Evolutionary conservation across 2,113 vertebrate species (phyloP), one percentile per base, ranked within the genome.

Genomic region (Bubo scandiacus): DNA sequence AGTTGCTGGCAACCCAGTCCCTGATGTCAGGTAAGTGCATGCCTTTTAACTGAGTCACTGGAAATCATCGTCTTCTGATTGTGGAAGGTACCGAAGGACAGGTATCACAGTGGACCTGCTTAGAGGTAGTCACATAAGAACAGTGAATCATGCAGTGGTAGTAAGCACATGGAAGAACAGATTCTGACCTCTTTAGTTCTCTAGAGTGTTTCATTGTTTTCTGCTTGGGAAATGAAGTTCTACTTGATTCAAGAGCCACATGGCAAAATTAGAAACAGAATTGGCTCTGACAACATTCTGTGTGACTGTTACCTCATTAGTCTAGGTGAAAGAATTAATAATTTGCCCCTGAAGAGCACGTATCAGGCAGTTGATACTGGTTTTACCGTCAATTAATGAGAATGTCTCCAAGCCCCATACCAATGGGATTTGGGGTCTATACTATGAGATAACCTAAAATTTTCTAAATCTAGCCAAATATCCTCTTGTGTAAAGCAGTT

Each of bases 1-100:
- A 97, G 99, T 99, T 71, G 86, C 43, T 21, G 99, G 99, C 77
- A 98, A 99, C 78, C 99, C 99, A 17, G 81, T 95, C 26, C 99
- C 99, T 6, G 96, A 98, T 25, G 98, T 99, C 97, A 99, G 99
- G 99, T 99, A 98, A 90, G 98, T 19, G 20, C 2, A 15, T 62
- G 40, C 36, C 15, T 42, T 59, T 80, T 19, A 25, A 38, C 21
- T 43, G 45, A 81, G 21, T 27, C 42, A 63, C 54, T 14, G 12
- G 20, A 4, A 57, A 15, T 9, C 26, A 11, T 71, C 25, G 66
- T 42, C 43, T 42, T 89, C 18, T 26, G 21, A 15, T n/a, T 66
- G 66, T 38, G 40, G 27, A 79, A 68, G 65, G 36, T 85, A 93
- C 43, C 12, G 30, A 43, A 67, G 25, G 30, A 81, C 15, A 40